Percentiles rank a stretch among this genome's conserved stretches.
Evolutionary conservation across 1,140 invertebrate species (phyloP).

Genomic region (Bombus ignitus): DNA sequence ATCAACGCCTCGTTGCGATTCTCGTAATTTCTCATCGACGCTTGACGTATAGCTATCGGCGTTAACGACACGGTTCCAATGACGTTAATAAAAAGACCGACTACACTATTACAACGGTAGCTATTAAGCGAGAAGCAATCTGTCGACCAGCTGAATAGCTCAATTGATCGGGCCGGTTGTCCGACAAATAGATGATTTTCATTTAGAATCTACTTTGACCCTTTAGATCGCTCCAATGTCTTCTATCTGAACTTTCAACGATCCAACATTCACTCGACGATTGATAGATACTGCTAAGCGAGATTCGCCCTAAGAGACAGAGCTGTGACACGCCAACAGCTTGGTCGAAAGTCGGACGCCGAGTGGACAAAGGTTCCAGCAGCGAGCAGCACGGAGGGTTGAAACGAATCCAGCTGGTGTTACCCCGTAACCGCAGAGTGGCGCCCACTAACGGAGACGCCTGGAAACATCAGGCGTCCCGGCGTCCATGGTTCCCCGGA

Average conservation of each 20-base stretch:
- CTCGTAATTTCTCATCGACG: conserved; percentile 16
- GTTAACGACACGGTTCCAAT: no score
- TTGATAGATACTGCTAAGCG: not conserved
- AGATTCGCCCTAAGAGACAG: not conserved
- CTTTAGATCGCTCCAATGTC: not conserved
- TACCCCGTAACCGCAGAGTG: conserved; percentile 49
- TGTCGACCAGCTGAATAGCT: not conserved
- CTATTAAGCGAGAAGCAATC: not conserved
- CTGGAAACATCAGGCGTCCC: conserved; percentile 61
- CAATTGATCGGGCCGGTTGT: not conserved
- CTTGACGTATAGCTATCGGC: not conserved
- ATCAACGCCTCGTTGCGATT: not conserved
- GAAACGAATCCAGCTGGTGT: not conserved
- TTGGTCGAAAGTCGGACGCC: not conserved
- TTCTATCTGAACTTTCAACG: not conserved
- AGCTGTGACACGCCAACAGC: not conserved
- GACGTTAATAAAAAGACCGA: not conserved
- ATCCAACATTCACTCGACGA: not conserved
- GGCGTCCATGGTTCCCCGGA: conserved; percentile 59
- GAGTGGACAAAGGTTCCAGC: not conserved
- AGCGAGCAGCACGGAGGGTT: not conserved
- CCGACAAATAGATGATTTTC: not conserved
- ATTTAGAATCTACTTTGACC: not conserved
- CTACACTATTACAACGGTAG: not conserved
- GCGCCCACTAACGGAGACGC: conserved; percentile 73